A percentile compares a stretch with the other conserved stretches of the same genome.
These are phyloP conservation scores for Psilopsiagon aurifrons DNA, from an alignment of 2,113 vertebrate genomes.

Conservation along the genomic window DNA sequence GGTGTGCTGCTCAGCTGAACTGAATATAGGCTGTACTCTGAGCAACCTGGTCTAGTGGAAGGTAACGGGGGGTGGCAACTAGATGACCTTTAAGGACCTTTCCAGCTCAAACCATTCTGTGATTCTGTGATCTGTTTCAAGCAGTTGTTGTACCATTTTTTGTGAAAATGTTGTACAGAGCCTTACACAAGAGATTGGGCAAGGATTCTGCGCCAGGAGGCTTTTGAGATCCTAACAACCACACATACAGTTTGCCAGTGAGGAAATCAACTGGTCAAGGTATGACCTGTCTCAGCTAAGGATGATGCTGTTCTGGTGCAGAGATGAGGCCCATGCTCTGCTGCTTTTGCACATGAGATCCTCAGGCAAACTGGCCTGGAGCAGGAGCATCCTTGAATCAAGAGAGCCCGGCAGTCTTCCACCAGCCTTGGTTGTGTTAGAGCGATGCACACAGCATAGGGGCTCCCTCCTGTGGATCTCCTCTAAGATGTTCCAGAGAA, in stretches of 20 bases:
- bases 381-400: background rate
- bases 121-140: background rate
- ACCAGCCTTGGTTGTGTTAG: background rate
- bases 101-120: background rate
- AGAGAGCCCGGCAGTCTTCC: background rate
- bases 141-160: background rate
- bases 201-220: background rate
- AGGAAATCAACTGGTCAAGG: background rate
- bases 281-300: background rate
- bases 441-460: background rate
- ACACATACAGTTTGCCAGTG: background rate
- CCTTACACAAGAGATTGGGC: background rate
- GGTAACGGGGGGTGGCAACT: background rate
- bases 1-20: background rate
- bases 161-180: background rate
- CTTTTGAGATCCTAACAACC: background rate
- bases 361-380: background rate
- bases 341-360: background rate
- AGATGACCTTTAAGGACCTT: background rate
- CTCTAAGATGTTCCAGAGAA: background rate
- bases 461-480: constrained; percentile 48
- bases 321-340: background rate
- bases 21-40: background rate
- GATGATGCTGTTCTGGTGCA: background rate
- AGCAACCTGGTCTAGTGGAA: background rate